phyloP scores from a whole-genome alignment of 1,140 invertebrate genomes.

The Telenomus remus region DNA sequence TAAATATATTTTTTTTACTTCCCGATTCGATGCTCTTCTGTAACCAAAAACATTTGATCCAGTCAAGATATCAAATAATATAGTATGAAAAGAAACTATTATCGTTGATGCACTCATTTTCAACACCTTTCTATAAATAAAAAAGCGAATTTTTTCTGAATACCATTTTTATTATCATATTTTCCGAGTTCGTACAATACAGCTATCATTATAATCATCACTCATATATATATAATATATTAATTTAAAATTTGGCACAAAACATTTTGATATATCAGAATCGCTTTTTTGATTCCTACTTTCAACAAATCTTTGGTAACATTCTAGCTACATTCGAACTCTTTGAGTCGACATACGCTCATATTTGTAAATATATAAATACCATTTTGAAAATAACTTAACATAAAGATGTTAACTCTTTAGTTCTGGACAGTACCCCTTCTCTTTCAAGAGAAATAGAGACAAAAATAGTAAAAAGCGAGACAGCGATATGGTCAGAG shows the following conservation, averaged over 20 bases:
- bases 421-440: too few relatives aligned
- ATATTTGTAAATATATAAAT: constrained; percentile 43
- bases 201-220: constrained; percentile 43
- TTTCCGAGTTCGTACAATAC: constrained; percentile 35
- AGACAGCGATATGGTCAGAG: too few relatives aligned
- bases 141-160: constrained; percentile 5
- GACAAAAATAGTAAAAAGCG: too few relatives aligned
- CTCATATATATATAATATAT: constrained; percentile 52
- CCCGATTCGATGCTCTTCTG: constrained; percentile 17
- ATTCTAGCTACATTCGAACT: constrained; percentile 54
- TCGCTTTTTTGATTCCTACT: constrained; percentile 34
- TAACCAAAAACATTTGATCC: constrained; percentile 49
- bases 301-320: constrained; percentile 60
- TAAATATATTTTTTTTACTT: constrained; percentile 48
- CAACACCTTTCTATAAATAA: too few relatives aligned
- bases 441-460: too few relatives aligned
- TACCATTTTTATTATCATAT: constrained; percentile 39
- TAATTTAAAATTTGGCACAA: constrained; percentile 59
- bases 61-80: constrained; percentile 31
- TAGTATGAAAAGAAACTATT: constrained; percentile 2
- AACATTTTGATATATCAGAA: constrained; percentile 57
- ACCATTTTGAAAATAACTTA: constrained; percentile 23
- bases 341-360: constrained; percentile 47
- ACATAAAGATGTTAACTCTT: too few relatives aligned
- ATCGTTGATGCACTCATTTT: too few relatives aligned